Evolutionary conservation across 2,113 vertebrate species (phyloP).

Genomic region (Excalfactoria chinensis): DNA sequence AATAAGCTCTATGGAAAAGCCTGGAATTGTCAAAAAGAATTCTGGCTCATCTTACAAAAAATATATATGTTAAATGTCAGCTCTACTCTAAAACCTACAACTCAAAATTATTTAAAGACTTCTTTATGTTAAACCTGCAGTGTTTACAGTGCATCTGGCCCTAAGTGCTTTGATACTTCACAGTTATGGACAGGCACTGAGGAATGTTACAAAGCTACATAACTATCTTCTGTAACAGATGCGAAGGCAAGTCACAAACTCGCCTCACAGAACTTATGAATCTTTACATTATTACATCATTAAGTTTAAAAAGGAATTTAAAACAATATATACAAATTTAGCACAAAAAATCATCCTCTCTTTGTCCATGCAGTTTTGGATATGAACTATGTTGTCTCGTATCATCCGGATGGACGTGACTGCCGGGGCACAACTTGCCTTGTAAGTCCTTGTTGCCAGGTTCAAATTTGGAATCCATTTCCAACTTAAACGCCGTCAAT

Average conservation of each 20-base stretch:
- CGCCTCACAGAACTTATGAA: conserved; percentile 79
- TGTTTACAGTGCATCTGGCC: conserved; percentile 88
- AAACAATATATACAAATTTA: conserved; percentile 88
- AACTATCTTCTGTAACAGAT: conserved; percentile 85
- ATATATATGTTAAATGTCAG: conserved; percentile 91
- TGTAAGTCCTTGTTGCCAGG: conserved; percentile 81
- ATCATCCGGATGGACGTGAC: conserved; percentile 79
- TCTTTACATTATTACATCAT: conserved; percentile 83
- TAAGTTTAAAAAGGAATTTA: conserved; percentile 80
- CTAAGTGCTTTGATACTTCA: conserved; percentile 91
- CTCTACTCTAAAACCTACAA: conserved; percentile 91
- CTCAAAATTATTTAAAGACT: conserved; percentile 87
- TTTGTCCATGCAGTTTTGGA: conserved; percentile 84
- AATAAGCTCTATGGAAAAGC: conserved; percentile 96
- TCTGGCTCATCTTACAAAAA: conserved; percentile 95
- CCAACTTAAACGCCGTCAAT: conserved; percentile 73
- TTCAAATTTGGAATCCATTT: conserved; percentile 74
- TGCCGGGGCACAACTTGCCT: conserved; percentile 79
- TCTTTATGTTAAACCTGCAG: conserved; percentile 87
- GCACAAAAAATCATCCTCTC: conserved; percentile 88
- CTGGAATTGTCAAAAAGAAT: conserved; percentile 90
- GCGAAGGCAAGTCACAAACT: conserved; percentile 77
- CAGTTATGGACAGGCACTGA: conserved; percentile 98
- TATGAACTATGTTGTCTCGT: conserved; percentile 81
- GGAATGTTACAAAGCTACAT: conserved; percentile 96